Percentiles rank a stretch among this genome's conserved stretches.
Evolutionary conservation across 1,140 invertebrate species (phyloP).

Genomic region (Sinella curviseta): DNA sequence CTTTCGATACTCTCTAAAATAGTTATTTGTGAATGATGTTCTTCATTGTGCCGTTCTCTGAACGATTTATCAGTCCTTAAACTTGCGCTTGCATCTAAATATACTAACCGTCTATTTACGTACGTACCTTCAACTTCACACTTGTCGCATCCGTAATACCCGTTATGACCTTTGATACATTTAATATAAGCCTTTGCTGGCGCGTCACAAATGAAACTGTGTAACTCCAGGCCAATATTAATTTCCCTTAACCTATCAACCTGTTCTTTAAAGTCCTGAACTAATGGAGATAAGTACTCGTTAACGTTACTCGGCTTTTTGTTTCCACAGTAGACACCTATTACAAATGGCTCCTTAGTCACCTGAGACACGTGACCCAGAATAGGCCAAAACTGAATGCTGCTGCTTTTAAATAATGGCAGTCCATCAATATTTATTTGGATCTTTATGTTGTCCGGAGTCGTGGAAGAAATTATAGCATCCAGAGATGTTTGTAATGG

Average conservation of each 20-base stretch:
- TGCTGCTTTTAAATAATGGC: slow-evolving; percentile 44
- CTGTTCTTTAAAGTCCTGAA: slow-evolving; percentile 48
- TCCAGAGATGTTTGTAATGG: too few species aligned
- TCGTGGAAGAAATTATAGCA: too few species aligned
- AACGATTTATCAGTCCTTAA: slow-evolving; percentile 49
- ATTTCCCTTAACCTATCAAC: slow-evolving; percentile 39
- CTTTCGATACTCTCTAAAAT: slow-evolving; percentile 29
- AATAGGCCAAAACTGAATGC: slow-evolving; percentile 50
- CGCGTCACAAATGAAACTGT: slow-evolving; percentile 52
- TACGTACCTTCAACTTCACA: slow-evolving; percentile 46
- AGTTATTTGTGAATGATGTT: slow-evolving; percentile 33
- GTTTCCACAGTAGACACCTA: slow-evolving; percentile 50
- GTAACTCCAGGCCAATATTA: slow-evolving; percentile 42
- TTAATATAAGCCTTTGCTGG: slow-evolving; percentile 51
- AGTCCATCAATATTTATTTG: slow-evolving; percentile 45
- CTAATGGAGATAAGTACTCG: slow-evolving; percentile 50
- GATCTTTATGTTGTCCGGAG: too few species aligned
- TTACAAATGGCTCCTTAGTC: slow-evolving; percentile 45
- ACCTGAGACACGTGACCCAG: slow-evolving; percentile 42
- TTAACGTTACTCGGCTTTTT: slow-evolving; percentile 51
- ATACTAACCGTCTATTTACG: slow-evolving; percentile 23
- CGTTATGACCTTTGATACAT: slow-evolving; percentile 49
- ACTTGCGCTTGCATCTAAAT: slow-evolving; percentile 34
- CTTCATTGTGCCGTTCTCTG: slow-evolving; percentile 42
- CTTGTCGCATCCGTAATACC: slow-evolving; percentile 51